Evolutionary conservation across 2,797 vertebrate species (phyloP).

Genomic region (Thunnus albacares): DNA sequence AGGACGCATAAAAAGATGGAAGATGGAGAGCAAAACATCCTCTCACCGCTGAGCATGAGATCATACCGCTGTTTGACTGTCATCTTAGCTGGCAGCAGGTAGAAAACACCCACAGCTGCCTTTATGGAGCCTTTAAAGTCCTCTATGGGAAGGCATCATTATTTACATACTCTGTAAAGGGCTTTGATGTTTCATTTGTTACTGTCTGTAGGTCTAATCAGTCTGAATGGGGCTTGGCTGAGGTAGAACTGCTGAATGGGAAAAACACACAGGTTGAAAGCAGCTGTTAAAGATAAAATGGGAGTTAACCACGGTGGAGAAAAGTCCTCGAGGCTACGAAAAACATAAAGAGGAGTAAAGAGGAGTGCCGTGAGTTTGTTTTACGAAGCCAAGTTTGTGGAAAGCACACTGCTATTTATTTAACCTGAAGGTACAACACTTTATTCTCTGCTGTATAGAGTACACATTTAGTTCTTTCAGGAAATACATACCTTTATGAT

Average conservation of each 20-base stretch:
- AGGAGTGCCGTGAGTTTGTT: constrained; percentile 12
- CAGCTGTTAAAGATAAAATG: constrained; percentile 41
- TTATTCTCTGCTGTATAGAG: background rate
- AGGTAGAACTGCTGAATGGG: constrained; percentile 1
- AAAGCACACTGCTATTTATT: constrained; percentile 11
- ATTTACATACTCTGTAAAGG: background rate
- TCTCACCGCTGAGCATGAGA: constrained; percentile 25
- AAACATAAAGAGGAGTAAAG: constrained; percentile 10
- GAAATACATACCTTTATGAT: too few relatives aligned
- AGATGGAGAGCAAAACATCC: constrained; percentile 68
- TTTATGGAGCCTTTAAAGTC: constrained; percentile 5
- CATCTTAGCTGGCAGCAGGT: constrained; percentile 28
- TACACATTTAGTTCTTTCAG: background rate
- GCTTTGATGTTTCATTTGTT: constrained; percentile 50
- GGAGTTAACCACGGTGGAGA: constrained; percentile 10
- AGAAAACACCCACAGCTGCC: constrained; percentile 46
- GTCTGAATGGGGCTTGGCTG: background rate
- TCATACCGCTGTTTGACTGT: constrained; percentile 23
- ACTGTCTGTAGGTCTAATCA: constrained; percentile 43
- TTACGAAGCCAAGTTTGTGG: constrained; percentile 1
- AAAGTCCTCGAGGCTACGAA: constrained; percentile 36
- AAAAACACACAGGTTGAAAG: constrained; percentile 29
- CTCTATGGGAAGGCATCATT: background rate
- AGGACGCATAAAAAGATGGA: constrained; percentile 23
- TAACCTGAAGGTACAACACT: background rate